Evolutionary conservation across 2,797 vertebrate species (phyloP).

Genomic region (Cynodonichthys magdalenae): DNA sequence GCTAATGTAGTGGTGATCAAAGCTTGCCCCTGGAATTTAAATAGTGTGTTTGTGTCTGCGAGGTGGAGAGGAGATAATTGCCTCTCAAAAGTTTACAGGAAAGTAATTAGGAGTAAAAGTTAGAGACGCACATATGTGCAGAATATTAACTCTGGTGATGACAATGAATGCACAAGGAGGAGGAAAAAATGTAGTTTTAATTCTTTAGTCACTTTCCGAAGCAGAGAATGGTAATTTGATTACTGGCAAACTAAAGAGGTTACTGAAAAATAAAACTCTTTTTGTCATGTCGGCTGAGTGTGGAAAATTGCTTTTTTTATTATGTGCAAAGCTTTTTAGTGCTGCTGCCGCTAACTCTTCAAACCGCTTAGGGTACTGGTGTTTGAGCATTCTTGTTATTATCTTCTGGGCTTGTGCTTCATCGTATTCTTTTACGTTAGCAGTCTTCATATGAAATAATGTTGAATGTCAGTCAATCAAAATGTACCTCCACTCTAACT

Average conservation of each 20-base stretch:
- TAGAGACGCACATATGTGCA: slow-evolving; percentile 31
- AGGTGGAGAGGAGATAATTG: slow-evolving; percentile 57
- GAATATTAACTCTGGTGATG: slow-evolving; percentile 21
- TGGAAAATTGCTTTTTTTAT: not conserved
- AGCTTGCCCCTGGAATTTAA: slow-evolving; percentile 66
- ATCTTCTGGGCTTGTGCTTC: not conserved
- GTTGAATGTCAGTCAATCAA: not conserved
- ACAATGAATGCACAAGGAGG: slow-evolving; percentile 4
- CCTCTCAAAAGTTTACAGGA: slow-evolving; percentile 55
- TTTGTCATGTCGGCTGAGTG: slow-evolving; percentile 13
- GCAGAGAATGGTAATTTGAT: not conserved
- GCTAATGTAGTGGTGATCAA: slow-evolving; percentile 81
- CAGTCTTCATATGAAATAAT: not conserved
- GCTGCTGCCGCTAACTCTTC: not conserved
- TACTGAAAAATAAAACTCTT: slow-evolving; percentile 10
- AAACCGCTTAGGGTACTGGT: not conserved
- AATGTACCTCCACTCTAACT: not conserved
- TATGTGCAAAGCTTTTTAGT: not conserved
- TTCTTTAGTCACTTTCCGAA: slow-evolving; percentile 9
- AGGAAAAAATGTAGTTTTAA: not conserved
- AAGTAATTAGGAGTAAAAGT: slow-evolving; percentile 65
- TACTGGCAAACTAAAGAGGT: not conserved
- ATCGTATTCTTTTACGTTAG: not conserved
- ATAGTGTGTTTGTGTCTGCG: slow-evolving; percentile 35
- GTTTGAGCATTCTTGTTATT: not conserved